Evolutionary conservation across 2,797 vertebrate species (phyloP), one percentile per base, ranked within the genome.

Genomic region (Clarias laeviceps): DNA sequence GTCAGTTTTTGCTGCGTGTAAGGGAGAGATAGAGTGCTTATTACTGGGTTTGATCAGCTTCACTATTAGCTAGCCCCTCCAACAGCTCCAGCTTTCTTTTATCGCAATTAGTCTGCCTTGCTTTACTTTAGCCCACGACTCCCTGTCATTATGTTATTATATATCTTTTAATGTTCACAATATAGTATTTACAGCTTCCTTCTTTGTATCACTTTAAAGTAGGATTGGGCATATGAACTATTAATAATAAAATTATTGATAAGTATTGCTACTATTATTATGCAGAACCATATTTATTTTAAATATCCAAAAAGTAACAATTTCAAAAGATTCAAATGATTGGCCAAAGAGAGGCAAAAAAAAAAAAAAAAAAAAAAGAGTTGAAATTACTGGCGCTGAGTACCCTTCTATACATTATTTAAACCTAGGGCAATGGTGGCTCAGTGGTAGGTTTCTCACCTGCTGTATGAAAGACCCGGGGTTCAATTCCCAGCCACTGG

Each of bases 1-100:
- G 85, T 84, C 50, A 79, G 87, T 84, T 84, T 40, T 83, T 80
- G 85, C 64, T 27, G 68, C 74, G 82, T 86, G 83, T 61, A 69
- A 45, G 83, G 64, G 57, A 80, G 68, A 87, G 82, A 85, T 73
- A 82, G 45, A 37, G 50, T 80, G 65, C 69, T 80, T 84, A 87
- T 87, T 84, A 87, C 68, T 69, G 59, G 45, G 34, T 83, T 68
- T n/a, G 27, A 73, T 83, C 73, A 79, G 81, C 74, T 79, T 40
- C 66, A 68, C 80, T 68, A 87, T 83, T 83, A 83, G 82, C 59
- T 80, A 50, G 24, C 40, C 61, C 73, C 45, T 57, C 24, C 73
- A 62, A 17, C 59, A 73, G 59, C 66, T n/a, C 27, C 40, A 79
- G 73, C 81, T 32, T 59, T 59, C 80, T 81, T 69, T 70, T 72